Evolutionary conservation across 2,113 vertebrate genomes (phyloP).

Genomic region (Thalassoma bifasciatum): DNA sequence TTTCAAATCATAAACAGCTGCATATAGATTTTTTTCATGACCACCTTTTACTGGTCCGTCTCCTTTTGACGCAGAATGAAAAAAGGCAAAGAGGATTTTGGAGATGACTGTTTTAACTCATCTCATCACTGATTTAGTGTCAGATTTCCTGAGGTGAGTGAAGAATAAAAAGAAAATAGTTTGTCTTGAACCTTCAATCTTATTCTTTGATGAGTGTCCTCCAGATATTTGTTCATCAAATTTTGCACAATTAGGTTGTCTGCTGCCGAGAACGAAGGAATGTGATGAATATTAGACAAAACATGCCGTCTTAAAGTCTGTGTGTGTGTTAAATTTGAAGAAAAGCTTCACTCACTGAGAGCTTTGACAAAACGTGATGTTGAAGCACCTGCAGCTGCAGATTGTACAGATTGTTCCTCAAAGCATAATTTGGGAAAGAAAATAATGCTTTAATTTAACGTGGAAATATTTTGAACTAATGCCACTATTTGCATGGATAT

Average conservation of each 20-base stretch:
- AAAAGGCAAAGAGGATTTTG: conserved; percentile 13
- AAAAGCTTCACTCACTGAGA: background rate
- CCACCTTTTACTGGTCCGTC: conserved; percentile 9
- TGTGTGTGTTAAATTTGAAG: background rate
- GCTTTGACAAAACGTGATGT: background rate
- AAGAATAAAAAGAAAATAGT: background rate
- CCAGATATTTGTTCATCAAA: background rate
- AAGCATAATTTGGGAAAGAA: background rate
- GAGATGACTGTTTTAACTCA: background rate
- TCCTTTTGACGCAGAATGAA: conserved; percentile 34
- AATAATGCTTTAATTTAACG: background rate
- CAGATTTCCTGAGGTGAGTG: conserved; percentile 44
- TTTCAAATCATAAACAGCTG: conserved; percentile 16
- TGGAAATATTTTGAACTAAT: background rate
- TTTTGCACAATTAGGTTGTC: background rate
- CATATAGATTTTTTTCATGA: conserved; percentile 15
- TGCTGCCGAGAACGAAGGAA: background rate
- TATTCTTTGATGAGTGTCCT: background rate
- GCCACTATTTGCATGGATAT: background rate
- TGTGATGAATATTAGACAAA: background rate
- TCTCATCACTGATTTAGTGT: conserved; percentile 26
- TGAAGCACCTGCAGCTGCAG: background rate
- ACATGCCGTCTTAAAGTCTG: background rate
- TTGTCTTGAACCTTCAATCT: background rate
- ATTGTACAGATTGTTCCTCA: background rate